Percentiles rank a stretch among this genome's conserved stretches.
Conservation (phyloP, 2,888 invertebrate species). For the Fabriciana adippe region DNA sequence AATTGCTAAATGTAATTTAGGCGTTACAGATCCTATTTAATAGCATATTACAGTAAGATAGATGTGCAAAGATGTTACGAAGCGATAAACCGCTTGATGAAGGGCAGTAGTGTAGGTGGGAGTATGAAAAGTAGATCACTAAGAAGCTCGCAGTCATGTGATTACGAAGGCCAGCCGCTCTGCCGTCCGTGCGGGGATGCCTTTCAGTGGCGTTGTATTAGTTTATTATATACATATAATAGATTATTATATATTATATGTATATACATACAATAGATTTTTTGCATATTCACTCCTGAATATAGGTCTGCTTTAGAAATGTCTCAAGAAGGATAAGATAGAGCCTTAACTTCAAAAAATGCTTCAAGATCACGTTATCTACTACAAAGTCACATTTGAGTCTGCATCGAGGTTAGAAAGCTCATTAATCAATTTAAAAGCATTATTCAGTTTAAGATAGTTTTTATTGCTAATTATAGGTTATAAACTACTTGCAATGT, state of each 20-base stretch:
- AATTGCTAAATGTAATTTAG: conserved; percentile 21
- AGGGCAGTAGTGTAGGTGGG: conserved; percentile 49
- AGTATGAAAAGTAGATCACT: conserved; percentile 62
- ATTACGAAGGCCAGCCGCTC: conserved; percentile 57
- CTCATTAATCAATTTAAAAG: no score
- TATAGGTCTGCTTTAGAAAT: background rate
- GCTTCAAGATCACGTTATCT: no score
- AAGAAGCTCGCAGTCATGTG: conserved; percentile 64
- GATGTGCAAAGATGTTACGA: conserved; percentile 38
- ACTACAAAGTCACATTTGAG: no score
- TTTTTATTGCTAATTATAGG: background rate
- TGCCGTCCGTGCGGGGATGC: conserved; percentile 40
- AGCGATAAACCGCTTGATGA: conserved; percentile 47
- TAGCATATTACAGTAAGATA: conserved; percentile 27
- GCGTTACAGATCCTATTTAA: conserved; percentile 28
- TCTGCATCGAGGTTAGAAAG: no score
- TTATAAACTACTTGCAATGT: background rate
- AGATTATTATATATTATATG: no score
- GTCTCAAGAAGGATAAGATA: background rate
- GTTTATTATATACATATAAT: conserved; percentile 25
- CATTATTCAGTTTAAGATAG: no score
- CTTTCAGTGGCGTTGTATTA: conserved; percentile 41
- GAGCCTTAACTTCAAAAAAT: no score
- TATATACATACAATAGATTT: background rate
- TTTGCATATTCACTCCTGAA: background rate